A percentile compares a stretch with the other conserved stretches of the same genome.
Conservation (phyloP, 2,888 invertebrate genomes). For the Brachypterus glaber region DNA sequence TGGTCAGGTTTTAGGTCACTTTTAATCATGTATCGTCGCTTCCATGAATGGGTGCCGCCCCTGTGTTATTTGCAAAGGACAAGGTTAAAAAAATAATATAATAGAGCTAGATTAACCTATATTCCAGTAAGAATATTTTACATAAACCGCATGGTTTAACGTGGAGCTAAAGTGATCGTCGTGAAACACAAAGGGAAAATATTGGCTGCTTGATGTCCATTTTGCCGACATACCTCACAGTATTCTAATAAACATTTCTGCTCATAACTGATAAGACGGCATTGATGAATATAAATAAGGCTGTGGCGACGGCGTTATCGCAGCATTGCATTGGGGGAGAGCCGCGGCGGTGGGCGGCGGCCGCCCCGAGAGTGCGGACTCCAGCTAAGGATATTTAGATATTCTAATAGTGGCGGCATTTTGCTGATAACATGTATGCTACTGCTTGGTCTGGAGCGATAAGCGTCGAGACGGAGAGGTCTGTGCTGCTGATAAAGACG, state of each 20-base stretch:
- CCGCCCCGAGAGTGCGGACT: conserved; percentile 29
- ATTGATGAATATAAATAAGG: conserved; percentile 44
- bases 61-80: too few species aligned
- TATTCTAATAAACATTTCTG: conserved; percentile 38
- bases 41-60: too few species aligned
- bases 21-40: too few species aligned
- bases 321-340: conserved; percentile 34
- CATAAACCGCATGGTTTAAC: too few species aligned
- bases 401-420: conserved; percentile 42
- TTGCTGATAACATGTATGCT: conserved; percentile 39
- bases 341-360: conserved; percentile 20
- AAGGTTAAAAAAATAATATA: too few species aligned
- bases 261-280: conserved; percentile 40
- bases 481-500: conserved; percentile 35
- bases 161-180: too few species aligned
- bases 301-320: conserved; percentile 36
- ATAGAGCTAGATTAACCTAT: too few species aligned
- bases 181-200: neutral
- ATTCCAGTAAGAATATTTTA: too few species aligned
- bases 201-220: neutral
- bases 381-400: conserved; percentile 41
- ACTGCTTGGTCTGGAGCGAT: conserved; percentile 39
- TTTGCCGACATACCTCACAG: neutral
- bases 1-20: too few species aligned
- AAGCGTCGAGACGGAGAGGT: conserved; percentile 36